These are phyloP conservation scores for Pseudorasbora parva DNA, from an alignment of 2,113 vertebrate genomes.

Conservation along the genomic window DNA sequence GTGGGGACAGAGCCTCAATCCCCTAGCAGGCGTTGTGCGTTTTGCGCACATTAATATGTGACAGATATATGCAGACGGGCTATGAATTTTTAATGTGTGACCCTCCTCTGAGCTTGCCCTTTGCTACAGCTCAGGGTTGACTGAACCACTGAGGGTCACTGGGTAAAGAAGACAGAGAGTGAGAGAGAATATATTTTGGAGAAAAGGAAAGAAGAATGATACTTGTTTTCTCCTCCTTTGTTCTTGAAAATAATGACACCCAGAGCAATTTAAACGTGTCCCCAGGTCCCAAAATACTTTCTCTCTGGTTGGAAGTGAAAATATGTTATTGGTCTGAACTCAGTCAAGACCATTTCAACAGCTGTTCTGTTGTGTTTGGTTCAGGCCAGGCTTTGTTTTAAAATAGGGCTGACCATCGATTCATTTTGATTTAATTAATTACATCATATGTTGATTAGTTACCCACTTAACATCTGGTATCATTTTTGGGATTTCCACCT, in stretches of 20 bases:
- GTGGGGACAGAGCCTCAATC: conserved; percentile 48
- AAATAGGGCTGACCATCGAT: neutral
- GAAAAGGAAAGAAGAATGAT: neutral
- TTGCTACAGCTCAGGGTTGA: conserved; percentile 41
- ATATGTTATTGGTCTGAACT: conserved; percentile 3
- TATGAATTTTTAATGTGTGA: conserved; percentile 60
- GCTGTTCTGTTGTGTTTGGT: conserved; percentile 4
- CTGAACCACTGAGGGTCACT: conserved; percentile 43
- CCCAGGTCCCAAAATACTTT: neutral
- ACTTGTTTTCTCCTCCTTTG: neutral
- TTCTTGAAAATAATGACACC: conserved; percentile 19
- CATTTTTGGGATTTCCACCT: no score
- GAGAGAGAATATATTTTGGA: conserved; percentile 1
- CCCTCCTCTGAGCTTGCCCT: conserved; percentile 49
- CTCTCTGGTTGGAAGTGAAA: conserved; percentile 14
- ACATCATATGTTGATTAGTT: neutral
- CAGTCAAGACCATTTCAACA: conserved; percentile 6
- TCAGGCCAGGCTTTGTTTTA: neutral
- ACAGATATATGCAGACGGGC: conserved; percentile 55
- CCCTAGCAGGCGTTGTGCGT: conserved; percentile 48
- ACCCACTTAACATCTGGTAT: no score
- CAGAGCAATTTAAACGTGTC: conserved; percentile 16
- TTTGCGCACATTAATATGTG: conserved; percentile 63
- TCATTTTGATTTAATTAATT: neutral
- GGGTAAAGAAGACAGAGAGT: neutral